Percentiles rank a stretch among this genome's conserved stretches.
Conservation (phyloP, 2,797 vertebrate species). For the Rhynchotus rufescens region DNA sequence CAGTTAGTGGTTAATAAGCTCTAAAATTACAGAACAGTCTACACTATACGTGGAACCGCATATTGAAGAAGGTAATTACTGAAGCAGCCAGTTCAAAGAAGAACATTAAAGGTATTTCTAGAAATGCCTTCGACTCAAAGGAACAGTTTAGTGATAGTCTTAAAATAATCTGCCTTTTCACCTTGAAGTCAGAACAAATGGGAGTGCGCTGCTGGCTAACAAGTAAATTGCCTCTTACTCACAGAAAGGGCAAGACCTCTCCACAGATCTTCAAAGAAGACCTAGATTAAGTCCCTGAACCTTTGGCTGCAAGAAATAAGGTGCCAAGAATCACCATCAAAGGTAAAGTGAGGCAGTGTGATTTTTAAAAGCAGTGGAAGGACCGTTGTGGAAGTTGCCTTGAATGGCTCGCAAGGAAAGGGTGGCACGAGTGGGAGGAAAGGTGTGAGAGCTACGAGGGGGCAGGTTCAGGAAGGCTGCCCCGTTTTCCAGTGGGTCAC, state of each 20-base stretch:
- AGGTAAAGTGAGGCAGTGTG: not conserved
- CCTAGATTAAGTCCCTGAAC: not conserved
- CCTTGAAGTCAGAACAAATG: not conserved
- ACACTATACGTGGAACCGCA: not conserved
- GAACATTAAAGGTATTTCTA: not conserved
- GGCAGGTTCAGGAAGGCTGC: not conserved
- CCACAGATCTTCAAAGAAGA: not conserved
- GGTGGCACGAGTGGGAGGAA: not conserved
- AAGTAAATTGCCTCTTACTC: not conserved
- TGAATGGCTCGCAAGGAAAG: not conserved
- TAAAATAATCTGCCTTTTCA: not conserved
- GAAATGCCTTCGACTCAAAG: not conserved
- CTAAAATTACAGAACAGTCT: constrained; percentile 6
- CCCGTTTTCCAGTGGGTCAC: not conserved
- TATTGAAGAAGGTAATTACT: not conserved
- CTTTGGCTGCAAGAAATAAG: not conserved
- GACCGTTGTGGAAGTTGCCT: not conserved
- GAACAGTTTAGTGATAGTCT: not conserved
- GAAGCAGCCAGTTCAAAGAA: not conserved
- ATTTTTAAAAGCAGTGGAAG: not conserved
- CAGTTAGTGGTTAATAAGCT: constrained; percentile 22
- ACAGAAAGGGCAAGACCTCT: not conserved
- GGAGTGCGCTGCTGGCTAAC: not conserved
- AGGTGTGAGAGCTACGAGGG: not conserved
- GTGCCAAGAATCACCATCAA: not conserved